Conservation (phyloP, 2,797 vertebrate species). For the Margarornis squamiger region DNA sequence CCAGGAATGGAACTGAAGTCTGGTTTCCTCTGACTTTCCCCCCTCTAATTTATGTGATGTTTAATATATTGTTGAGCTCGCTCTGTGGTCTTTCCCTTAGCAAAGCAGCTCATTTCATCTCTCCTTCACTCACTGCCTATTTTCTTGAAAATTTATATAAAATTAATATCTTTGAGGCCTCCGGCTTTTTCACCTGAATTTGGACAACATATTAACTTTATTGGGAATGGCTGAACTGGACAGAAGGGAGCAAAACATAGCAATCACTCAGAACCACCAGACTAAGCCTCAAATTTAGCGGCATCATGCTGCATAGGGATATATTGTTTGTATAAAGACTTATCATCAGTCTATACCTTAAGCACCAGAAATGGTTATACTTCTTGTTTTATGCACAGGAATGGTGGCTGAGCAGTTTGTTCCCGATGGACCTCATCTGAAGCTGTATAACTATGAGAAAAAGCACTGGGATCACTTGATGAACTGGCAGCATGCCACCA, state of each 20-base stretch:
- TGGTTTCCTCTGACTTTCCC: neutral
- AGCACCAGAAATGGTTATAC: neutral
- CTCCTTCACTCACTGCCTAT: neutral
- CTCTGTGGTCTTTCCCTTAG: neutral
- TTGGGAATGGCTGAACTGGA: neutral
- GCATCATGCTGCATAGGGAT: rapidly evolving
- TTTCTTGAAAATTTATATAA: neutral
- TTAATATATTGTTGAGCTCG: neutral
- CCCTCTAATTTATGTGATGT: neutral
- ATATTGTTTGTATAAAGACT: neutral
- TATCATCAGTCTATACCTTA: neutral
- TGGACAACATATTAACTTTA: neutral
- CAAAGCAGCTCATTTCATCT: neutral
- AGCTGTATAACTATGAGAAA: constrained; percentile 81
- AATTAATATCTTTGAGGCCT: neutral
- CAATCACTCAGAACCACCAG: neutral
- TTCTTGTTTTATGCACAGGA: constrained; percentile 72
- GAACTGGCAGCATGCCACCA: constrained; percentile 93
- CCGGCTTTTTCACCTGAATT: neutral
- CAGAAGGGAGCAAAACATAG: neutral
- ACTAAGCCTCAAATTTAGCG: neutral
- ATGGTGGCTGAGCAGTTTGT: constrained; percentile 90
- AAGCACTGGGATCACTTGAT: constrained; percentile 86
- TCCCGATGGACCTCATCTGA: constrained; percentile 83
- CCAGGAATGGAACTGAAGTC: neutral